Conservation (phyloP, 2,113 vertebrate species). For the Anoplopoma fimbria region DNA sequence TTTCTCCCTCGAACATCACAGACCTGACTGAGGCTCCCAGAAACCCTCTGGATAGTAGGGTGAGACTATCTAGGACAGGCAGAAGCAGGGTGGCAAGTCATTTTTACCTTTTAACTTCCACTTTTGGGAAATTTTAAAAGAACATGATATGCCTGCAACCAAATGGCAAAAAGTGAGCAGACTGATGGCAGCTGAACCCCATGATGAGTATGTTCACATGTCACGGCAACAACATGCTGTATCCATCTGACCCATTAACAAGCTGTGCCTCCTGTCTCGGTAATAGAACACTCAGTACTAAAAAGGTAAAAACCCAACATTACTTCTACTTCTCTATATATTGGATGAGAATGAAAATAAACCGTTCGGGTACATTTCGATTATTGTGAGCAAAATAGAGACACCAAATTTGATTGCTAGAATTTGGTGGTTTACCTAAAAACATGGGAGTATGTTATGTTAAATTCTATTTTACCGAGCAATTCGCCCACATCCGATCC, state of each 20-base stretch:
- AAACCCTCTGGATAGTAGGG: not conserved
- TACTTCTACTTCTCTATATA: not conserved
- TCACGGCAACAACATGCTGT: conserved; percentile 17
- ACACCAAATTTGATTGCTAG: not conserved
- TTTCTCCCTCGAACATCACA: conserved; percentile 49
- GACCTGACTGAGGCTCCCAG: conserved; percentile 23
- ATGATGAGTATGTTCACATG: conserved; percentile 9
- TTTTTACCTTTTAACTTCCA: conserved; percentile 7
- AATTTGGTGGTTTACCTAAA: conserved; percentile 22
- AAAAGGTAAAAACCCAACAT: too few species aligned
- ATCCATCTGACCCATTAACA: conserved; percentile 30
- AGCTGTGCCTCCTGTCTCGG: conserved; percentile 18
- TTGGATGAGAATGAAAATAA: conserved; percentile 6
- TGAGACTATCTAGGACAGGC: not conserved
- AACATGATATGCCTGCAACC: conserved; percentile 4
- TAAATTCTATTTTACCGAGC: conserved; percentile 25
- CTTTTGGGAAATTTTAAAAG: conserved; percentile 15
- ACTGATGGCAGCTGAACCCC: conserved; percentile 15
- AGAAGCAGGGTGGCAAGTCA: conserved; percentile 1
- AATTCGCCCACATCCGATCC: conserved; percentile 44
- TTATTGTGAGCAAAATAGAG: conserved; percentile 5
- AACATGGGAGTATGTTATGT: conserved; percentile 5
- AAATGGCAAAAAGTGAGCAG: conserved; percentile 12
- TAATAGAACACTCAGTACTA: conserved; percentile 4
- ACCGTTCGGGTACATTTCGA: conserved; percentile 20